Evolutionary conservation across 1,140 invertebrate species (phyloP).

Genomic region (Drosophila micromelanica): DNA sequence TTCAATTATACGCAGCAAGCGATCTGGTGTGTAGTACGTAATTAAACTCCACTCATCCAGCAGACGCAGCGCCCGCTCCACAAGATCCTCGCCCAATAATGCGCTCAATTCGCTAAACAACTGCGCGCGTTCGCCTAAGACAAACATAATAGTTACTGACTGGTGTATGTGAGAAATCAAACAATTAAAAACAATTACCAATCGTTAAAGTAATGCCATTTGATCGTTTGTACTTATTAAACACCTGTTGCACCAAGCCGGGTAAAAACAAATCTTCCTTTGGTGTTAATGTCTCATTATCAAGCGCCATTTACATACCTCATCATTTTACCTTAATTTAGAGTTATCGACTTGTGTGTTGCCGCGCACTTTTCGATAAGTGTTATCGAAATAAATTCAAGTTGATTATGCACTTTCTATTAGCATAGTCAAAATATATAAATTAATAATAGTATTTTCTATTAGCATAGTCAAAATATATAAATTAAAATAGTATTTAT

Average conservation of each 20-base stretch:
- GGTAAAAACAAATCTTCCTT: conserved; percentile 34
- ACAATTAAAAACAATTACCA: conserved; percentile 1
- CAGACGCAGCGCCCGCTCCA: conserved; percentile 43
- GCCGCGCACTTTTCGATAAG: neutral
- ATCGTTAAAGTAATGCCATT: conserved; percentile 3
- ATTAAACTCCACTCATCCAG: conserved; percentile 51
- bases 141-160: neutral
- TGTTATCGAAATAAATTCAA: neutral
- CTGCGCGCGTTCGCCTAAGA: conserved; percentile 6
- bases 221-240: conserved; percentile 21
- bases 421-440: neutral
- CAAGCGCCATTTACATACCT: conserved; percentile 24
- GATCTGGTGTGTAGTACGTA: conserved; percentile 37
- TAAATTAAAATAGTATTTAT: neutral
- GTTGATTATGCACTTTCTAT: neutral
- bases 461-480: neutral
- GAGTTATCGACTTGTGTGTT: neutral
- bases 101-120: conserved; percentile 40
- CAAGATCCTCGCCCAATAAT: conserved; percentile 39
- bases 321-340: neutral
- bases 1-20: conserved; percentile 26
- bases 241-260: conserved; percentile 27
- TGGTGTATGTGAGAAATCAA: neutral
- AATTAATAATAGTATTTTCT: neutral
- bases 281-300: neutral